These are phyloP conservation scores for Myripristis murdjan DNA, from an alignment of 2,797 vertebrate genomes.

Conservation along the genomic window DNA sequence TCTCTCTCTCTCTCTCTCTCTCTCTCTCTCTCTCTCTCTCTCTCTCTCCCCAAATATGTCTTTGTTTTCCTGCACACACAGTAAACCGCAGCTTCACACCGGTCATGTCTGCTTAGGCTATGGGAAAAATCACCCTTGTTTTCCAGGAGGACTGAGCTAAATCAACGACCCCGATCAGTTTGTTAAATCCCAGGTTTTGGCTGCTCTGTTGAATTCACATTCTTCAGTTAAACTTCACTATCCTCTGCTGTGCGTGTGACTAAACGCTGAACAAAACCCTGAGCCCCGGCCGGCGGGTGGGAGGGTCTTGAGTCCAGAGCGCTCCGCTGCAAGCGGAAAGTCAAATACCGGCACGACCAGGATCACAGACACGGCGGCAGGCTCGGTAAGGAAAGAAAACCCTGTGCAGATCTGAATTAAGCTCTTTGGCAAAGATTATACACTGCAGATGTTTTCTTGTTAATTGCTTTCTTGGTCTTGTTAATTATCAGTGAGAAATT, in stretches of 20 bases:
- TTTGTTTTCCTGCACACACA: constrained; percentile 30
- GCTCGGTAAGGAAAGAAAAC: constrained; percentile 45
- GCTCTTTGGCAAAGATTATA: neutral
- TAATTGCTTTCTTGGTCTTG: no score
- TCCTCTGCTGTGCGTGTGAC: constrained; percentile 4
- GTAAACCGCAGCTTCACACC: constrained; percentile 16
- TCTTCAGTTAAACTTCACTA: constrained; percentile 1
- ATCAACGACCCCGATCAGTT: neutral
- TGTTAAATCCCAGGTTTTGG: neutral
- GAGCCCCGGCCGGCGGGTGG: constrained; percentile 13
- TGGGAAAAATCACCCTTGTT: neutral
- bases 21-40: constrained; percentile 11
- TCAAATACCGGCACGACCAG: constrained; percentile 25
- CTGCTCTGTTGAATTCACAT: neutral
- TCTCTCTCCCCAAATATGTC: constrained; percentile 49
- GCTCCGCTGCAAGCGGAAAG: constrained; percentile 12
- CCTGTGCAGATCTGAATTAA: no score
- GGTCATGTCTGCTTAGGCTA: constrained; percentile 12
- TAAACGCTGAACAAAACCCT: constrained; percentile 35
- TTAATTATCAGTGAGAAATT: neutral
- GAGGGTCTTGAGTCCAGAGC: constrained; percentile 17
- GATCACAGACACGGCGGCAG: constrained; percentile 13
- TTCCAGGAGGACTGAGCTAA: neutral
- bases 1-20: constrained; percentile 7
- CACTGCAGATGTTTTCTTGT: no score